These are phyloP conservation scores for Formica selysi DNA, from an alignment of 1,140 invertebrate species.

Conservation along the genomic window DNA sequence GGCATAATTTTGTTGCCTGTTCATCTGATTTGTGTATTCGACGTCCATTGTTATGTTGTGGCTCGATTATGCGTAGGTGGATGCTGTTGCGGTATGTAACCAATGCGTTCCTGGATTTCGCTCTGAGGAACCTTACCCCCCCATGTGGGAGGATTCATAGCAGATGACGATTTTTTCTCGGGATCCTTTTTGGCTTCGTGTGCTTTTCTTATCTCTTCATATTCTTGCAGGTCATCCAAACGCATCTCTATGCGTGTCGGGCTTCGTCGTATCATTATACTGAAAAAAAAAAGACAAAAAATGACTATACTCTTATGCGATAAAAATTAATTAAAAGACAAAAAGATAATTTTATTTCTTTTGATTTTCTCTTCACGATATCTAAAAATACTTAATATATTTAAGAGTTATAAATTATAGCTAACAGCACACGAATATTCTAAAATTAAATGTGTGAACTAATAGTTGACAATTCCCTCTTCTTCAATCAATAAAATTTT, in stretches of 20 bases:
- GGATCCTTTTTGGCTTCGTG: conserved; percentile 86
- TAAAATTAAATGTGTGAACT: not conserved
- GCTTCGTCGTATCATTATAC: conserved; percentile 91
- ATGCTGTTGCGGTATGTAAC: conserved; percentile 86
- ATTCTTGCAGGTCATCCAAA: conserved; percentile 92
- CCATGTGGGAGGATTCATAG: conserved; percentile 84
- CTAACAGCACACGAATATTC: not conserved
- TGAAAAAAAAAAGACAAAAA: conserved; percentile 56
- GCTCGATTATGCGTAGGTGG: conserved; percentile 77
- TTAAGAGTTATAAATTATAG: not conserved
- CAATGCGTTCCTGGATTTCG: conserved; percentile 90
- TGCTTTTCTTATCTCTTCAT: conserved; percentile 88
- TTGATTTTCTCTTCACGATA: no score
- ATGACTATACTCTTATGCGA: conserved; percentile 16
- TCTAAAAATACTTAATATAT: no score
- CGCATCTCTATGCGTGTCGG: conserved; percentile 92
- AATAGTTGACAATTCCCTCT: not conserved
- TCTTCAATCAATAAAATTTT: not conserved
- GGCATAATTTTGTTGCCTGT: not conserved
- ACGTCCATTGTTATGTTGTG: conserved; percentile 73
- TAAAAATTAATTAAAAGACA: not conserved
- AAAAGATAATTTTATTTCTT: no score
- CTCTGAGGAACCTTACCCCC: conserved; percentile 86
- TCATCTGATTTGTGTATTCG: not conserved
- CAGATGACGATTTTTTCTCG: conserved; percentile 82